Conservation (phyloP, 2,113 vertebrate species). For the Pteropus alecto region DNA sequence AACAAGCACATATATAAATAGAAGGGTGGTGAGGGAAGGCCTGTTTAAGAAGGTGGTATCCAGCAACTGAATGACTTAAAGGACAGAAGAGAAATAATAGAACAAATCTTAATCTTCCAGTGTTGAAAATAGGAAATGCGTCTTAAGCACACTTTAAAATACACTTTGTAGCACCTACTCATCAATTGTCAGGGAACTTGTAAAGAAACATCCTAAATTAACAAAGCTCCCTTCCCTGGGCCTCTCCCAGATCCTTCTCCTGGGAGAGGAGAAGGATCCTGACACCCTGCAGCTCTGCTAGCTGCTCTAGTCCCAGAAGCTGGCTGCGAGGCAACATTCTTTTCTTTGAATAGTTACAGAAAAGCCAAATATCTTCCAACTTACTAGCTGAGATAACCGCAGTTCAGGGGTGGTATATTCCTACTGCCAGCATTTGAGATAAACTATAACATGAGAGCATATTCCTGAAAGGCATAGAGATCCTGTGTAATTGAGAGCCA, state of each 20-base stretch:
- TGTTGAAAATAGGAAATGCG: background rate
- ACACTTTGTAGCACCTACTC: background rate
- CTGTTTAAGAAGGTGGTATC: background rate
- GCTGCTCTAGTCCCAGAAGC: background rate
- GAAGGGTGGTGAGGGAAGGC: background rate
- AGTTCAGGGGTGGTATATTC: background rate
- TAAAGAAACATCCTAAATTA: background rate
- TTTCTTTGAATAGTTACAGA: background rate
- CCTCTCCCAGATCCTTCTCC: background rate
- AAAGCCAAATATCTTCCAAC: background rate
- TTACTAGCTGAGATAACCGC: background rate
- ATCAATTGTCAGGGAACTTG: background rate
- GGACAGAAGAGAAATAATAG: background rate
- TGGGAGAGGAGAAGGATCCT: background rate
- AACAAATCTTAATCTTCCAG: background rate
- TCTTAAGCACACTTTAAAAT: background rate
- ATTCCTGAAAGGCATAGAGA: background rate
- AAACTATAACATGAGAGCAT: background rate
- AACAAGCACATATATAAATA: background rate
- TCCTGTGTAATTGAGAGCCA: background rate
- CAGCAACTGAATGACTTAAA: background rate
- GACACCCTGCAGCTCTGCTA: background rate
- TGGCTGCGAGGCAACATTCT: background rate
- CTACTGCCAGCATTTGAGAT: background rate
- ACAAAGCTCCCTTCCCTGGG: background rate